Base-by-base conservation (phyloP, 2,113 vertebrate genomes). In the Marmota flaviventris region DNA sequence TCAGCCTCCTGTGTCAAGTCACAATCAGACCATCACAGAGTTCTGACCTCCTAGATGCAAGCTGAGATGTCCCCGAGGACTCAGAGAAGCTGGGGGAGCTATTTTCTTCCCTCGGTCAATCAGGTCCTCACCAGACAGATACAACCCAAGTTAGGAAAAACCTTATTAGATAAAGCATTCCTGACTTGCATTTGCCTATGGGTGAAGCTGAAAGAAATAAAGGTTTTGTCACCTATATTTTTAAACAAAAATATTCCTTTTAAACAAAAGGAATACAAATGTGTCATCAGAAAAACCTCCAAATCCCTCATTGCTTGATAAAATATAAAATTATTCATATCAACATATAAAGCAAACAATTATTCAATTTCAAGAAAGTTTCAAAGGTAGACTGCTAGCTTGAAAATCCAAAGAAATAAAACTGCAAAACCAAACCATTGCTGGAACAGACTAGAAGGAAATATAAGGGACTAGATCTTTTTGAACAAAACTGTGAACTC, bases 31-130 rank as follows among this genome's bases (percentile, higher is more conserved):
- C 91, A 86, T 96, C 93, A 77, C 87, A 39, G 86, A 93, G 79
- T 78, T 94, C 65, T 95, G 93, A 97, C 79, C 91, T 96, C 95
- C 78, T 63, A 65, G 65, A 85, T 95, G 97, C 93, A 97, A 98
- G 37, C 29, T 5, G 95, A 98, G 95, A 93, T 1, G 1, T 61
- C 95, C 48, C 83, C 5, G 14, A 92, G 83, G 98, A 92, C 24
- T 48, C 1, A 1, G 58, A 51, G 34, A 56, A 89, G 72, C 86
- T n/a, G 8, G n/a, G 82, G 84, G 84, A 95, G 91, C 86, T 95
- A 95, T 98, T 94, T n/a, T 94, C 65, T 96, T 84, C 83, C 39
- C 73, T 92, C 37, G 70, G 79, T 90, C 93, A 84, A 85, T 97
- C 87, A 95, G 51, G 16, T 51, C 53, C 53, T 90, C 53, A 85